Evolutionary conservation across 2,797 vertebrate genomes (phyloP), one percentile per base, ranked within the genome.

Genomic region (Lacerta agilis): DNA sequence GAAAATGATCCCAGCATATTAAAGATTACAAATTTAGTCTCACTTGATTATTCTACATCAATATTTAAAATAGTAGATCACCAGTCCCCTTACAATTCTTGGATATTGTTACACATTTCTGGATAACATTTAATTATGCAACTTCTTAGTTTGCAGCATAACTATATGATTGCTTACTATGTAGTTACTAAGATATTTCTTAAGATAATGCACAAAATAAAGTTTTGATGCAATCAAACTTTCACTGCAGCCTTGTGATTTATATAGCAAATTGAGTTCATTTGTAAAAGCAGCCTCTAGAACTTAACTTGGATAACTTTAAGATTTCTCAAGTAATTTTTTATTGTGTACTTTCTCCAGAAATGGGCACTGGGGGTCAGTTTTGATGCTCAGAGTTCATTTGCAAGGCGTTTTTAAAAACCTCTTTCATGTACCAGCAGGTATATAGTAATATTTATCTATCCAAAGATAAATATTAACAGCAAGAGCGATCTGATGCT

Each of bases 281-380:
- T 27, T 76, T 75, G 25, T 27, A 6, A n/a, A 49, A 71, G 45
- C 1, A 43, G 0, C 1, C 11, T 69, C 29, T 80, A 41, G 77
- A 84, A 27, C 61, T 90, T 64, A 73, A 55, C 41, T 86, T 87
- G 23, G 71, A 81, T 38, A 43, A 73, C 81, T 64, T 49, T 86
- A 45, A 80, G 25, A n/a, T 3, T 1, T 82, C 15, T 76, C 36
- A 1, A 0, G 0, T 77, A n/a, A 43, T 72, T 23, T 66, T 82
- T 36, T 41, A 5, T 90, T 88, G 17, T 0, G 0, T 82, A 86
- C 20, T 43, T 77, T 10, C 38, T 85, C 18, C 11, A 29, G 69
- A 58, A 33, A 79, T 17, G 58, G 71, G 45, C 81, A 45, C 9
- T 76, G 36, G 1, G 75, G 86, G 11, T 0, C 58, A 45, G 67